A percentile compares a stretch with the other conserved stretches of the same genome.
Evolutionary conservation across 2,113 vertebrate species (phyloP).

Genomic region (Microtus pennsylvanicus): DNA sequence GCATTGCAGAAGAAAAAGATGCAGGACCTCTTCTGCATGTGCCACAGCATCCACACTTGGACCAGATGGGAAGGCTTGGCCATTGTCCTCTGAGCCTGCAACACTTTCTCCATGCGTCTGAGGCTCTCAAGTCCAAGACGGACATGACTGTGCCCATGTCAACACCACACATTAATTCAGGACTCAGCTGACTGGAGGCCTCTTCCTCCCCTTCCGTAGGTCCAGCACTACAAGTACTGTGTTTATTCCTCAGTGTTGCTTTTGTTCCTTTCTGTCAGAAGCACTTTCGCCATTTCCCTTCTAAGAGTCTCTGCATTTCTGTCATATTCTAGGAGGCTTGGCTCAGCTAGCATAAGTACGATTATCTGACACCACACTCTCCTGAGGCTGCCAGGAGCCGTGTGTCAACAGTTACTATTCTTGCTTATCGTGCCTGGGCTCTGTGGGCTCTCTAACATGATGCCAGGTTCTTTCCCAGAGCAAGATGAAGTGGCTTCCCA

Average conservation of each 20-base stretch:
- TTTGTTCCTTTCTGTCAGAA: not conserved
- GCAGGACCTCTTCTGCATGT: not conserved
- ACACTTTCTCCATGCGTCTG: not conserved
- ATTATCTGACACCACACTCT: not conserved
- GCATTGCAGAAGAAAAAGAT: not conserved
- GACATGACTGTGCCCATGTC: not conserved
- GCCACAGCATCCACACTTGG: not conserved
- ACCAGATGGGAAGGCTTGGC: not conserved
- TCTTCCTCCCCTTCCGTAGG: not conserved
- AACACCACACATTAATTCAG: not conserved
- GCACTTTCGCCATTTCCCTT: not conserved
- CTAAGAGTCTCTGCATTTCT: not conserved
- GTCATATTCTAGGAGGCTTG: not conserved
- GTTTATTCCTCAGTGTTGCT: not conserved
- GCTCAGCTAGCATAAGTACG: not conserved
- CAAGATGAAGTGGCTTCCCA: not conserved
- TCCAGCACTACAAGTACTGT: not conserved
- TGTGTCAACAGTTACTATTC: not conserved
- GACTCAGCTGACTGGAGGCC: not conserved
- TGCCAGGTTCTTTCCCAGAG: not conserved
- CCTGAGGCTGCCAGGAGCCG: not conserved
- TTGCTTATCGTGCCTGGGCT: not conserved
- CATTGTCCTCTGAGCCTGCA: too few species aligned
- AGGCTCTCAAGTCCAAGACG: not conserved
- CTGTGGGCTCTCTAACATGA: not conserved